Percentiles rank a stretch among this genome's conserved stretches.
These are phyloP conservation scores for Cheilosia vulpina DNA, from an alignment of 2,888 invertebrate genomes.

Conservation along the genomic window DNA sequence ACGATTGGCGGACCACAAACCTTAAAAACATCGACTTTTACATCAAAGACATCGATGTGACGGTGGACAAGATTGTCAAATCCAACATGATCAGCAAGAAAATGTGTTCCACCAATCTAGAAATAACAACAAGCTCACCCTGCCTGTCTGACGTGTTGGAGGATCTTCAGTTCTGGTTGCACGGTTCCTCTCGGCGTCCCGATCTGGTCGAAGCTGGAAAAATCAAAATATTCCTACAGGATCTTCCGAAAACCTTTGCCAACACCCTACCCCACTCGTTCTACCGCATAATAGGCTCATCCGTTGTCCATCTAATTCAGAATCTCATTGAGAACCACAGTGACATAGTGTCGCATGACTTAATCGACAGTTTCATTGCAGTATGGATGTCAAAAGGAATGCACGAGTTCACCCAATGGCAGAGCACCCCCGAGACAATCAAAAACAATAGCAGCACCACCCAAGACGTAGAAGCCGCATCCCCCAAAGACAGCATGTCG, in stretches of 20 bases:
- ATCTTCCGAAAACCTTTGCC: slow-evolving; percentile 76
- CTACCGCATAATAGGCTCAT: slow-evolving; percentile 78
- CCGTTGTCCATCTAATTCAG: slow-evolving; percentile 79
- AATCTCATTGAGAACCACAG: slow-evolving; percentile 79
- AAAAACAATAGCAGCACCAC: slow-evolving; percentile 7
- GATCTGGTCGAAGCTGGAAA: slow-evolving; percentile 76
- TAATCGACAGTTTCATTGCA: slow-evolving; percentile 76
- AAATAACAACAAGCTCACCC: slow-evolving; percentile 73
- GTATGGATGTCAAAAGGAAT: slow-evolving; percentile 76
- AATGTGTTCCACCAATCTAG: slow-evolving; percentile 73
- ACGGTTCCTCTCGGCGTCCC: slow-evolving; percentile 78
- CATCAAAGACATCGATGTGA: slow-evolving; percentile 81
- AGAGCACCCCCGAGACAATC: slow-evolving; percentile 10
- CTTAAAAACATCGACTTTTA: slow-evolving; percentile 81
- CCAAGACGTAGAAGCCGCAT: slow-evolving; percentile 16
- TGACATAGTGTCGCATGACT: slow-evolving; percentile 75
- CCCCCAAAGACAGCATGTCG: slow-evolving; percentile 18
- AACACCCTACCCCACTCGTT: slow-evolving; percentile 79
- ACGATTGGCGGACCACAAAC: slow-evolving; percentile 85
- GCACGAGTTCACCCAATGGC: slow-evolving; percentile 65
- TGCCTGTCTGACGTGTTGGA: slow-evolving; percentile 79
- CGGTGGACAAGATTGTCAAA: slow-evolving; percentile 77
- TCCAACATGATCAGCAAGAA: slow-evolving; percentile 53
- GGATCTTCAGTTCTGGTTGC: slow-evolving; percentile 80
- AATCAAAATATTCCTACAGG: slow-evolving; percentile 76